These are phyloP conservation scores for Hirtodrosophila duncani DNA, from an alignment of 2,888 invertebrate species.

Conservation along the genomic window DNA sequence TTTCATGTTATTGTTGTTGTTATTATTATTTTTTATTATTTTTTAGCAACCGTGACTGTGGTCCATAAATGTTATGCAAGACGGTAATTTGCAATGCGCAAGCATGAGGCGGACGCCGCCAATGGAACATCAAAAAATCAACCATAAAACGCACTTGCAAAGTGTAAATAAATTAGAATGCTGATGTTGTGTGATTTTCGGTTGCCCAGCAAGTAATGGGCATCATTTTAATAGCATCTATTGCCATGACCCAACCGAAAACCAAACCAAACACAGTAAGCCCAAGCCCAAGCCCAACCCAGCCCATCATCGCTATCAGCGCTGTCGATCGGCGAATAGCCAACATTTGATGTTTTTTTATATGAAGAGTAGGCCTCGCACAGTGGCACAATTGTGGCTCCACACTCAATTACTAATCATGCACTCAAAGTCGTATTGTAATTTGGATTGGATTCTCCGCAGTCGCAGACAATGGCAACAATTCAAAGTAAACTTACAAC, in stretches of 20 bases:
- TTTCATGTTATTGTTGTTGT: too few species aligned
- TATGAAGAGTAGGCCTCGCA: conserved; percentile 22
- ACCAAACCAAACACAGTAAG: too few species aligned
- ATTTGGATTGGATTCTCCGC: too few species aligned
- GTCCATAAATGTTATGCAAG: conserved; percentile 42
- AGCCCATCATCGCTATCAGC: too few species aligned
- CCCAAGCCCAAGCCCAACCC: conserved; percentile 32
- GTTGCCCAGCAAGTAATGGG: too few species aligned
- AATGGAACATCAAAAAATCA: conserved; percentile 17
- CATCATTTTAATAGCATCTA: too few species aligned
- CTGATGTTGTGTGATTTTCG: too few species aligned
- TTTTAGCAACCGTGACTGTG: not conserved
- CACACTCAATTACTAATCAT: not conserved
- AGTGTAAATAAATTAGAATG: too few species aligned
- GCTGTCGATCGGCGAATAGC: too few species aligned
- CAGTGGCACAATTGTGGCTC: conserved; percentile 33
- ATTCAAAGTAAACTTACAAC: conserved; percentile 39
- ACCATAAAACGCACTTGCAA: too few species aligned
- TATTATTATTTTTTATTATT: conserved; percentile 8
- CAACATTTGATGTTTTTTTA: conserved; percentile 10
- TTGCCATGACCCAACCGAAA: too few species aligned
- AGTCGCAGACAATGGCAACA: conserved; percentile 55
- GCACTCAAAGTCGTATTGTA: conserved; percentile 4
- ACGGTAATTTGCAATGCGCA: conserved; percentile 38
- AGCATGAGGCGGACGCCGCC: conserved; percentile 14